Conservation (phyloP, 2,888 invertebrate species). For the Ichneumoninae sp. region DNA sequence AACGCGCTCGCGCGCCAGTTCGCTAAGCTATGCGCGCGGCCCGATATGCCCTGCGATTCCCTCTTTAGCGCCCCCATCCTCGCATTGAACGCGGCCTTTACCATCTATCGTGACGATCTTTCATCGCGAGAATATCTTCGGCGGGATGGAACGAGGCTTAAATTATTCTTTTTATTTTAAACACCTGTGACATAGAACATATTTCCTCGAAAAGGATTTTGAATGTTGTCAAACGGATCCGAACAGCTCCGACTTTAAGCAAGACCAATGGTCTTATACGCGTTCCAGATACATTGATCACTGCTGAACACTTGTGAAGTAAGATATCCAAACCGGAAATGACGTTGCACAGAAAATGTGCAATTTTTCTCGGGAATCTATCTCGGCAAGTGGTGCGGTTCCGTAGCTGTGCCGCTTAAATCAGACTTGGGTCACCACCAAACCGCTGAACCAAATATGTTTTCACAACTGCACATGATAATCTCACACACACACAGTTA, state of each 20-base stretch:
- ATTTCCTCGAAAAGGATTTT: not conserved
- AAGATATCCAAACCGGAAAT: no score
- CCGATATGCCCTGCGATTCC: conserved; percentile 41
- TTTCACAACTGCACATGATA: not conserved
- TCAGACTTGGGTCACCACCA: not conserved
- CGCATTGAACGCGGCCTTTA: conserved; percentile 17
- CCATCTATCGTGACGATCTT: conserved; percentile 47
- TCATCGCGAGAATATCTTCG: conserved; percentile 30
- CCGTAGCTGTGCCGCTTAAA: no score
- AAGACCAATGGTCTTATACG: not conserved
- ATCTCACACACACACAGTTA: not conserved
- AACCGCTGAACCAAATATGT: not conserved
- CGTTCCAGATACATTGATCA: not conserved
- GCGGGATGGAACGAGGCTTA: conserved; percentile 8
- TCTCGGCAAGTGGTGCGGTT: no score
- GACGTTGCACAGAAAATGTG: no score
- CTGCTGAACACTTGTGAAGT: no score
- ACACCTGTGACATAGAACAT: not conserved
- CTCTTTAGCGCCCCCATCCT: conserved; percentile 6
- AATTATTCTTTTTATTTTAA: not conserved
- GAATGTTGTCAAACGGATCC: not conserved
- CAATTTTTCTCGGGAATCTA: no score
- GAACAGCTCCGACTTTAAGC: not conserved
- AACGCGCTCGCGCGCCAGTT: conserved; percentile 21
- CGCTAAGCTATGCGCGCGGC: conserved; percentile 18